Evolutionary conservation across 2,797 vertebrate genomes (phyloP), one percentile per base, ranked within the genome.

Genomic region (Lophura swinhoii): DNA sequence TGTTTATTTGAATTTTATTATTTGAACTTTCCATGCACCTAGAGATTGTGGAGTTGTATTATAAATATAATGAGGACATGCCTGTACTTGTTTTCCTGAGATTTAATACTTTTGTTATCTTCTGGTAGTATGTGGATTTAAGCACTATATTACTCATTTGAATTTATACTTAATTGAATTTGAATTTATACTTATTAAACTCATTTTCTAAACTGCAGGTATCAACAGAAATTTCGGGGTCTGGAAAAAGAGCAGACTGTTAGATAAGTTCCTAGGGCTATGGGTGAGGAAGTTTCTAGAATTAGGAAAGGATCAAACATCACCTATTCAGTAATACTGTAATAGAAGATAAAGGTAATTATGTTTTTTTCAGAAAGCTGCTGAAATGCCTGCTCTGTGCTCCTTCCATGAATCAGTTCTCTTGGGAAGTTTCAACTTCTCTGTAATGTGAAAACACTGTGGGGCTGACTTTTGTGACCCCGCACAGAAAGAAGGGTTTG

Each of bases 391-490:
- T 41, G 24, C 43, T 67, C 29, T 71, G 43, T 68, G 53, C 29
- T 62, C 6, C 24, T 75, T 71, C 46, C 15, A 29, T 35, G 41
- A 76, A 62, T 46, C 43, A 18, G 29, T 51, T 76, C 6, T 51
- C 70, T 41, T 41, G 48, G 29, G 84, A 76, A 62, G 9, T 48
- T 56, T 80, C 26, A 35, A n/a, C 11, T 23, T 55, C n/a, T 39
- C 56, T 0, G 0, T 33, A 10, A 9, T 4, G 9, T 3, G n/a
- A 0, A 0, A n/a, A 20, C 15, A 14, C 37, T 62, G 22, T 1
- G 1, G 63, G 28, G 6, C 70, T 88, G 29, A 6, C 35, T 69
- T 12, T 21, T 37, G 80, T 48, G 70, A 41, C 72, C 35, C 60
- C 44, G 2, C 13, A 14, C n/a, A 66, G 48, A 44, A 81, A 21